These are phyloP conservation scores for Delichon dasypus DNA, from an alignment of 2,797 vertebrate genomes.

Conservation along the genomic window DNA sequence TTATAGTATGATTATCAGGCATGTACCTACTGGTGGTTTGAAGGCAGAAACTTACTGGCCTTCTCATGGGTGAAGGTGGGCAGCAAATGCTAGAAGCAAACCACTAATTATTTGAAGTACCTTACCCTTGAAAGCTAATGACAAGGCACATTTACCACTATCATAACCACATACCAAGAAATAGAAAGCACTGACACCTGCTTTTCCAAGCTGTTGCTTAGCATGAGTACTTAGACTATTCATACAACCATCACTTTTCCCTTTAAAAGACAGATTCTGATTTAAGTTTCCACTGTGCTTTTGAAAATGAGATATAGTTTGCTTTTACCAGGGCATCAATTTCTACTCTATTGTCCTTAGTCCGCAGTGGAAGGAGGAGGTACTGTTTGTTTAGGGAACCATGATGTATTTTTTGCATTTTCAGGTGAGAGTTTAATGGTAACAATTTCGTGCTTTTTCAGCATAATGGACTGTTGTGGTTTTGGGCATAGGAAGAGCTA, in stretches of 20 bases:
- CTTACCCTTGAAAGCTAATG: constrained; percentile 8
- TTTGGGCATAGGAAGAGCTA: neutral
- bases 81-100: constrained; percentile 2
- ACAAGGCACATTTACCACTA: neutral
- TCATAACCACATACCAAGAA: neutral
- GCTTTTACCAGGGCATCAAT: neutral
- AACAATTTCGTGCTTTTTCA: neutral
- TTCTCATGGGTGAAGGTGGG: neutral
- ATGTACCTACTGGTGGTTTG: neutral
- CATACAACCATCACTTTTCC: neutral
- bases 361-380: neutral
- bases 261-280: neutral
- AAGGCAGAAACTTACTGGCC: neutral
- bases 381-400: neutral
- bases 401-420: neutral
- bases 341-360: neutral
- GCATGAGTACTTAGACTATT: neutral
- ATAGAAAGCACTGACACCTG: neutral
- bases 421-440: neutral
- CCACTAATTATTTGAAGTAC: constrained; percentile 29
- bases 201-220: neutral
- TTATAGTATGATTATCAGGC: neutral
- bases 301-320: neutral
- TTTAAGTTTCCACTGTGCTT: neutral
- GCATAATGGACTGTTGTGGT: neutral